A percentile compares a stretch with the other conserved stretches of the same genome.
These are phyloP conservation scores for Channa striata DNA, from an alignment of 2,797 vertebrate genomes.

Conservation along the genomic window DNA sequence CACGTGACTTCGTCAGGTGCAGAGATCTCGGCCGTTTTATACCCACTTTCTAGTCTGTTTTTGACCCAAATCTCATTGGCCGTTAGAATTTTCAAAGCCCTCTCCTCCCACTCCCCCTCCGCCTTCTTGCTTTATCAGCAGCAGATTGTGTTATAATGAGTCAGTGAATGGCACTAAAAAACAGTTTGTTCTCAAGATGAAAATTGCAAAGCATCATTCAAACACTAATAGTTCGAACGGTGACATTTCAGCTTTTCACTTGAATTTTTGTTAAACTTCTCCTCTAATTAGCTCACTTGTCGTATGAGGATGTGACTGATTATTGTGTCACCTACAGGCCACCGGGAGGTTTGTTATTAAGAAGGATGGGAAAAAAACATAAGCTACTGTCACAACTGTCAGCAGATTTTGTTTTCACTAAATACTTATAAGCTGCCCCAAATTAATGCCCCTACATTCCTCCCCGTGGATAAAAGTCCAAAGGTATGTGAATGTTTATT, in stretches of 20 bases:
- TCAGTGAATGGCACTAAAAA: slow-evolving; percentile 18
- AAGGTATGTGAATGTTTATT: slow-evolving; percentile 11
- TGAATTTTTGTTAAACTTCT: background rate
- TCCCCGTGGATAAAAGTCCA: background rate
- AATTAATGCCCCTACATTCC: slow-evolving; percentile 21
- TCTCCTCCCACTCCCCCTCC: background rate
- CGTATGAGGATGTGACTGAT: slow-evolving; percentile 22
- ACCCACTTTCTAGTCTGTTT: background rate
- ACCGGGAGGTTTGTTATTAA: slow-evolving; percentile 32
- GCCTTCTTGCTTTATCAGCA: slow-evolving; percentile 12
- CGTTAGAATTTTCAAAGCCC: slow-evolving; percentile 17
- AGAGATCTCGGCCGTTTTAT: slow-evolving; percentile 17
- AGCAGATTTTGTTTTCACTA: slow-evolving; percentile 31
- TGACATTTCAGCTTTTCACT: slow-evolving; percentile 4
- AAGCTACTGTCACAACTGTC: slow-evolving; percentile 21
- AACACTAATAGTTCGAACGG: background rate
- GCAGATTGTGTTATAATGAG: slow-evolving; percentile 5
- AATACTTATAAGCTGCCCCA: slow-evolving; percentile 12
- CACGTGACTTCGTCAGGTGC: background rate
- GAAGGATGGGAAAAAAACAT: slow-evolving; percentile 17
- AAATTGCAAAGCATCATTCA: slow-evolving; percentile 12
- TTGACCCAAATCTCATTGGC: slow-evolving; percentile 18
- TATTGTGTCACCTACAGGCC: slow-evolving; percentile 18
- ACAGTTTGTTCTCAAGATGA: slow-evolving; percentile 3
- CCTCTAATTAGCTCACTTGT: slow-evolving; percentile 21